A percentile compares a stretch with the other conserved stretches of the same genome.
phyloP scores from a whole-genome alignment of 2,888 invertebrate species.

The Apotomis turbidana region DNA sequence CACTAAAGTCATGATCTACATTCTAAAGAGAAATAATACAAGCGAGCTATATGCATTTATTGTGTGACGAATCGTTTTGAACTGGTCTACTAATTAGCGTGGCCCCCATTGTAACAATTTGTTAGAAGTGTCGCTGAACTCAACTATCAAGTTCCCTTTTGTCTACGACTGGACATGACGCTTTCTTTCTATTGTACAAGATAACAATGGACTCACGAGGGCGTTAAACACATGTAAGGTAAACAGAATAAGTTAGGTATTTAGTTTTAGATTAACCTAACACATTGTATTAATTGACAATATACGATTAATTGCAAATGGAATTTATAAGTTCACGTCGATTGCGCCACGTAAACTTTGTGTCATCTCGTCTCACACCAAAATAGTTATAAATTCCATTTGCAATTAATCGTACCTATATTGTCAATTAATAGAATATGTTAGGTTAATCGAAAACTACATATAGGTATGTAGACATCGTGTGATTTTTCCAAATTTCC shows the following conservation, averaged over 20 bases:
- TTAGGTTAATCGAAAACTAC: not conserved
- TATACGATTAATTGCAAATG: not conserved
- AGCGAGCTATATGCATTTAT: not conserved
- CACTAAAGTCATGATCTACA: slow-evolving; percentile 1
- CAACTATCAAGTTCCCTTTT: slow-evolving; percentile 35
- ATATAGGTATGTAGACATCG: too few relatives aligned
- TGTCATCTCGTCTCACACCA: too few relatives aligned
- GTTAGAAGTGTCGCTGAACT: slow-evolving; percentile 33
- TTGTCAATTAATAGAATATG: not conserved
- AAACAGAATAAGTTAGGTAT: not conserved
- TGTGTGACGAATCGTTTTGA: not conserved
- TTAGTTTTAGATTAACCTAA: not conserved
- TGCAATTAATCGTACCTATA: not conserved
- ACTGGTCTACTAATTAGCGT: slow-evolving; percentile 7
- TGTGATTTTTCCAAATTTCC: too few relatives aligned
- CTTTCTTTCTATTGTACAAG: slow-evolving; percentile 29
- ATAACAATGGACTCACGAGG: slow-evolving; percentile 29
- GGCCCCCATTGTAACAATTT: slow-evolving; percentile 15
- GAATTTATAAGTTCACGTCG: not conserved
- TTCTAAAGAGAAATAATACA: not conserved
- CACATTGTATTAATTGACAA: not conserved
- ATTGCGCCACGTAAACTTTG: too few relatives aligned
- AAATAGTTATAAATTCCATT: not conserved
- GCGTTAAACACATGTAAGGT: slow-evolving; percentile 22
- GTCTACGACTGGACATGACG: slow-evolving; percentile 30